Percentiles rank a stretch among this genome's conserved stretches.
These are phyloP conservation scores for Siderastrea siderea DNA, from an alignment of 92 coral and sea anemone species.

Conservation along the genomic window DNA sequence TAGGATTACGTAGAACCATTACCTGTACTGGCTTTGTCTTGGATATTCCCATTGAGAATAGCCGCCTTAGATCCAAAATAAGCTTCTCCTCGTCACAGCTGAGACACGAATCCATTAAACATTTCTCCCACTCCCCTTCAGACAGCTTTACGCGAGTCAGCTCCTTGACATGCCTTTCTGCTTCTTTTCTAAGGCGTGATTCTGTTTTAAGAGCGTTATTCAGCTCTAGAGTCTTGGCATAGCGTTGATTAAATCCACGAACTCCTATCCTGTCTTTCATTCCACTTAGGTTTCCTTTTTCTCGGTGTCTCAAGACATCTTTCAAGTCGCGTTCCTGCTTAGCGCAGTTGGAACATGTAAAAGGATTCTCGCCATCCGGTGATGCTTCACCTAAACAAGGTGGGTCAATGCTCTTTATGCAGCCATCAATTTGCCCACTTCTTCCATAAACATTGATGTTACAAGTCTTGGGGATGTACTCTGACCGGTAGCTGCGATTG, in stretches of 20 bases:
- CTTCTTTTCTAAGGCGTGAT: conserved; percentile 8
- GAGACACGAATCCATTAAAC: conserved; percentile 44
- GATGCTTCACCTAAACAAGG: neutral
- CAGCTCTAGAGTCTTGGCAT: conserved; percentile 32
- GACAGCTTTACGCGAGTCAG: neutral
- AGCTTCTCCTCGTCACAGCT: conserved; percentile 55
- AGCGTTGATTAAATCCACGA: conserved; percentile 43
- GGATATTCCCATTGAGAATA: conserved; percentile 40
- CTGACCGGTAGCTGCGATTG: neutral
- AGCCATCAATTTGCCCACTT: neutral
- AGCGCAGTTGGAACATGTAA: conserved; percentile 42
- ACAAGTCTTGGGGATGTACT: neutral
- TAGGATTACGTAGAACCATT: conserved; percentile 30
- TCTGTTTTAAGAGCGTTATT: conserved; percentile 37
- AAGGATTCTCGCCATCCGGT: conserved; percentile 34
- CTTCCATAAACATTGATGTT: neutral
- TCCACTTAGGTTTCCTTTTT: conserved; percentile 19
- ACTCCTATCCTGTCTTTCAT: conserved; percentile 13
- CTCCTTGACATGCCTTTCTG: neutral
- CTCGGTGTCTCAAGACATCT: conserved; percentile 39
- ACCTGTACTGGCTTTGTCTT: conserved; percentile 54
- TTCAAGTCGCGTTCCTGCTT: conserved; percentile 41
- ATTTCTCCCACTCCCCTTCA: conserved; percentile 38
- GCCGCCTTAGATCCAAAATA: conserved; percentile 29
- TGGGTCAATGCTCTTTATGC: neutral